Evolutionary conservation across 1,140 invertebrate genomes (phyloP).

Genomic region (Planococcus citri): DNA sequence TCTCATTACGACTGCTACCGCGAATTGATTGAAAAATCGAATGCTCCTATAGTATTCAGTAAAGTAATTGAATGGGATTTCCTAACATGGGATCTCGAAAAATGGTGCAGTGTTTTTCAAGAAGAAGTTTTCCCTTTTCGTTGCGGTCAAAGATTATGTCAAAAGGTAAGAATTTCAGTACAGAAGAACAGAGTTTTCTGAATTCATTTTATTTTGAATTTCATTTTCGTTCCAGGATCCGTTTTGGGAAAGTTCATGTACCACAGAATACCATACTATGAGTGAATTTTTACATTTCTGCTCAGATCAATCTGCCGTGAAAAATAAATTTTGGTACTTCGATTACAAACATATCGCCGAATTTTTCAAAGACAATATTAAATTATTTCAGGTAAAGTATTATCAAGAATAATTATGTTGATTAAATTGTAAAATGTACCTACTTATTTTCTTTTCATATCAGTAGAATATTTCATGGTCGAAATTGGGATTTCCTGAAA

Average conservation of each 20-base stretch:
- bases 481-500: constrained; percentile 57
- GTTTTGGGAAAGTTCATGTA: constrained; percentile 60
- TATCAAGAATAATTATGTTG: constrained; percentile 24
- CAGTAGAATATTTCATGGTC: constrained; percentile 55
- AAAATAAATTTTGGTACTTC: constrained; percentile 57
- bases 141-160: constrained; percentile 21
- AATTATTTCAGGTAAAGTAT: constrained; percentile 49
- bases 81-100: constrained; percentile 20
- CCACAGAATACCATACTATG: constrained; percentile 41
- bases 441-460: constrained; percentile 13
- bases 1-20: neutral
- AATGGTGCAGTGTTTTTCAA: constrained; percentile 23
- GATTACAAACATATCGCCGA: constrained; percentile 72
- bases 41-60: constrained; percentile 14
- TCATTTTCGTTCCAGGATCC: constrained; percentile 40
- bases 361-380: constrained; percentile 46
- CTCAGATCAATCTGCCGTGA: constrained; percentile 31
- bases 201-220: neutral
- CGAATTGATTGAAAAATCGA: constrained; percentile 17
- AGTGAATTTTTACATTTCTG: constrained; percentile 45
- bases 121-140: constrained; percentile 19
- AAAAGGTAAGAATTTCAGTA: constrained; percentile 23
- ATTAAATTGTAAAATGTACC: neutral
- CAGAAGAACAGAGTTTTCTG: neutral
- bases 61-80: constrained; percentile 22